These are phyloP conservation scores for Agonopterix alstromeriana DNA, from an alignment of 2,888 invertebrate genomes.

Conservation along the genomic window DNA sequence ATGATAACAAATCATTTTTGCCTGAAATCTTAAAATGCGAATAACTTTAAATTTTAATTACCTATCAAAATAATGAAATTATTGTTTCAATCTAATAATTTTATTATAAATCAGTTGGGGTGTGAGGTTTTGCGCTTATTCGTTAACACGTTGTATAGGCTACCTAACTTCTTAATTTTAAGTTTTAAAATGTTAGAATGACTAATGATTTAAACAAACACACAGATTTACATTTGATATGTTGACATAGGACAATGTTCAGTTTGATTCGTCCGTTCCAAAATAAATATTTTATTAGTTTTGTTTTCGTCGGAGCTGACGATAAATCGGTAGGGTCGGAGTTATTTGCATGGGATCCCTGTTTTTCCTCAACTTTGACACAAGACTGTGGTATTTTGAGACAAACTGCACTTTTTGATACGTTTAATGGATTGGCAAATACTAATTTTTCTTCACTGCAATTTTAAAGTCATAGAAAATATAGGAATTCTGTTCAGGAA, in stretches of 20 bases:
- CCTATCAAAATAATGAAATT: too few relatives aligned
- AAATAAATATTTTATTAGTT: slow-evolving; percentile 38
- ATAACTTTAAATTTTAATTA: too few relatives aligned
- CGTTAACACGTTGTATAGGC: too few relatives aligned
- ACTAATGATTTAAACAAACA: too few relatives aligned
- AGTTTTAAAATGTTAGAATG: too few relatives aligned
- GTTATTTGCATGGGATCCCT: slow-evolving; percentile 42
- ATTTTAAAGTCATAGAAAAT: too few relatives aligned
- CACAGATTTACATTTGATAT: slow-evolving; percentile 11
- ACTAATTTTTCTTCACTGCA: slow-evolving; percentile 10
- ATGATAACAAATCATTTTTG: too few relatives aligned
- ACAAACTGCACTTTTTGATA: slow-evolving; percentile 44
- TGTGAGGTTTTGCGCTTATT: too few relatives aligned
- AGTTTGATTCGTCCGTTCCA: slow-evolving; percentile 26
- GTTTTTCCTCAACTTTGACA: slow-evolving; percentile 43
- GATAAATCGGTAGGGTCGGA: slow-evolving; percentile 60
- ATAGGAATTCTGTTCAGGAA: not conserved
- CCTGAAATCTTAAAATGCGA: too few relatives aligned
- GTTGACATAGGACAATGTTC: slow-evolving; percentile 46
- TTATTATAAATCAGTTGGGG: too few relatives aligned
- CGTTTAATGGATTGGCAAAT: slow-evolving; percentile 55
- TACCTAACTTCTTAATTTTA: too few relatives aligned
- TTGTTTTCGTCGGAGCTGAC: slow-evolving; percentile 49
- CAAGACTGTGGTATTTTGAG: slow-evolving; percentile 51
- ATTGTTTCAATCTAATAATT: too few relatives aligned